phyloP scores from a whole-genome alignment of 1,140 invertebrate genomes.

The Mya arenaria region DNA sequence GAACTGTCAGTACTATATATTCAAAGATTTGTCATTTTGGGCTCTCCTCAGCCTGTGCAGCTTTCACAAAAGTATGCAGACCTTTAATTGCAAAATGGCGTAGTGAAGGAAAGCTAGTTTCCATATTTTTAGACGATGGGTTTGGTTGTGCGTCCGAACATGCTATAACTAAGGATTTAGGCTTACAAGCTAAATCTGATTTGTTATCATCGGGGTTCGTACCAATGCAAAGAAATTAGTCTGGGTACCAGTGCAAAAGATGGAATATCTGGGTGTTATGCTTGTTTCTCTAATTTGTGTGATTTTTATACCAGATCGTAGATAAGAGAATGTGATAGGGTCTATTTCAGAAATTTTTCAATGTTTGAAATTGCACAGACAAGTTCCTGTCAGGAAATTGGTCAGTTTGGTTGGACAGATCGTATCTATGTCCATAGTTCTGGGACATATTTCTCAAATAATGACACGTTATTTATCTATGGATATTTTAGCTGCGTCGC shows the following conservation, averaged over 20 bases:
- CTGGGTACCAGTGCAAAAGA: background rate
- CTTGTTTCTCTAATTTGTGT: background rate
- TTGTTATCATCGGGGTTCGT: background rate
- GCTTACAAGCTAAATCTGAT: background rate
- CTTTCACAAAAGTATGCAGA: constrained; percentile 44
- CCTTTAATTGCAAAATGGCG: constrained; percentile 36
- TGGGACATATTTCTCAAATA: constrained; percentile 18
- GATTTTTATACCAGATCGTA: background rate
- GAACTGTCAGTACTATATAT: constrained; percentile 31
- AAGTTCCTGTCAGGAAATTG: background rate
- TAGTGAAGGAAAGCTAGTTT: constrained; percentile 3
- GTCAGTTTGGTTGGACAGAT: constrained; percentile 14
- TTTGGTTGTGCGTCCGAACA: background rate
- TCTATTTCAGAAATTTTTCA: background rate
- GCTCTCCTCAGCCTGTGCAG: constrained; percentile 29
- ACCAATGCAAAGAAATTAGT: background rate
- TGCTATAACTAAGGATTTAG: background rate
- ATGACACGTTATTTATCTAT: constrained; percentile 16
- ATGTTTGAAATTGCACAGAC: background rate
- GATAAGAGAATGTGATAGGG: background rate
- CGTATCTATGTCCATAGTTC: constrained; percentile 13
- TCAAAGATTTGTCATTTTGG: constrained; percentile 52
- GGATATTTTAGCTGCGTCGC: background rate
- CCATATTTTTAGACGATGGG: constrained; percentile 15
- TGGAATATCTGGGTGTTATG: background rate